Base-by-base conservation (phyloP, 2,888 invertebrate species). In the Alcis repandata region DNA sequence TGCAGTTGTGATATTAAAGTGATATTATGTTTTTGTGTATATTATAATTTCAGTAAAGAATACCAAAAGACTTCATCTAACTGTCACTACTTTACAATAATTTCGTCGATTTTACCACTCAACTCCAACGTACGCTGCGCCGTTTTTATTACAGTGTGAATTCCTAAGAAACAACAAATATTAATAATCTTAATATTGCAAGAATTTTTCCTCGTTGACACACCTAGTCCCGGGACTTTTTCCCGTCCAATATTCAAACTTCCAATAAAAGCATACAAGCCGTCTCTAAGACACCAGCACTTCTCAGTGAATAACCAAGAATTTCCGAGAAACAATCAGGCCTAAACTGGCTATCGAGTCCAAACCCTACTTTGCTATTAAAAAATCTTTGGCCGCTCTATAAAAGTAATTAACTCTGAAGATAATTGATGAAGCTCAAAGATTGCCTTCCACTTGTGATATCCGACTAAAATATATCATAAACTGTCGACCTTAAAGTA, bases 401-500 rank as follows among this genome's bases (percentile, higher is more conserved):
- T 93, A 93, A 92, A 93, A 92, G 91, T 92, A 92, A 93, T 93
- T 93, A 93, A 92, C 88, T 92, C 84, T 76, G 87, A 88, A 91
- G 91, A 92, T 93, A 93, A 93, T 93, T 93, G 93, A 93, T 93
- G 93, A 90, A 92, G 86, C 87, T 84, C 85, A 84, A 70, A 92
- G 92, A 93, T 93, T 91, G 91, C 91, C 65, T 89, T 82, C 84
- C 85, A 82, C 79, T 75, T 49, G 13, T 4, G 0, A 10, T 1
- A 9, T 7, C 67, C 69, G 13, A 20, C 53, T 11, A 82, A 79
- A 76, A 69, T 59, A 13, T 48, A 76, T 79, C 72, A 61, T 84
- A 79, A 36, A 0, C 0, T 1, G 0, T 4, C 2, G 1, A 10
- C 0, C 0, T 45, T 68, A 82, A 57, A 71, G 80, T 70, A 40